Evolutionary conservation across 2,888 invertebrate species (phyloP).

Genomic region (Megalurothrips usitatus): DNA sequence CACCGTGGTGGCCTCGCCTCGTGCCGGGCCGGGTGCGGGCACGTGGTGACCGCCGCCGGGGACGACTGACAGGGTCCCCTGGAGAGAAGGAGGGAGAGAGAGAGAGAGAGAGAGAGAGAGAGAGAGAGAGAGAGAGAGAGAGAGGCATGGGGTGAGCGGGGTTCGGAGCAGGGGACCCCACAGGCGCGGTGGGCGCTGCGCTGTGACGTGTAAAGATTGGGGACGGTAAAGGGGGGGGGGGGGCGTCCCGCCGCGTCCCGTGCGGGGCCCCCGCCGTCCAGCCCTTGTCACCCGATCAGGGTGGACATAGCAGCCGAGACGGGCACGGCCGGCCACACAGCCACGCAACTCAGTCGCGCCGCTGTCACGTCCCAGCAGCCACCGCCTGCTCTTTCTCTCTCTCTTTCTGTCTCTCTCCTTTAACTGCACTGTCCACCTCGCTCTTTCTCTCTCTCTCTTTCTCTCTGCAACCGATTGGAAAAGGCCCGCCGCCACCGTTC

Average conservation of each 20-base stretch:
- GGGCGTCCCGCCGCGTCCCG: background rate
- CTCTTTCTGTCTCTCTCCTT: too few relatives aligned
- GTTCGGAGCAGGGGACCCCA: background rate
- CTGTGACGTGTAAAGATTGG: background rate
- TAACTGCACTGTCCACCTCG: too few relatives aligned
- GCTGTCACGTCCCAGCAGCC: background rate
- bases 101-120: too few relatives aligned
- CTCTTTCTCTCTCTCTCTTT: too few relatives aligned
- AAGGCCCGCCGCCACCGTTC: background rate
- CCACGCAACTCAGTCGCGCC: background rate
- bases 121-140: too few relatives aligned
- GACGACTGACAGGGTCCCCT: too few relatives aligned
- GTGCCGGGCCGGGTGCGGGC: background rate
- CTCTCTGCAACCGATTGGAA: background rate
- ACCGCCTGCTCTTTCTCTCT: too few relatives aligned
- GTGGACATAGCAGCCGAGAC: background rate
- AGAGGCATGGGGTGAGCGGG: too few relatives aligned
- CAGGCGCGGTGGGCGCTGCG: background rate
- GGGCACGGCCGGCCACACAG: background rate
- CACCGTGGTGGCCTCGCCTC: background rate
- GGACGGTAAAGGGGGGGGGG: background rate
- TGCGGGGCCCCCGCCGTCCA: background rate
- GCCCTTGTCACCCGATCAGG: constrained; percentile 4
- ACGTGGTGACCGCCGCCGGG: too few relatives aligned
- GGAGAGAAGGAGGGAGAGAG: background rate